Base-by-base conservation (phyloP, 2,797 vertebrate genomes). In the Chlorospingus semifuscus region DNA sequence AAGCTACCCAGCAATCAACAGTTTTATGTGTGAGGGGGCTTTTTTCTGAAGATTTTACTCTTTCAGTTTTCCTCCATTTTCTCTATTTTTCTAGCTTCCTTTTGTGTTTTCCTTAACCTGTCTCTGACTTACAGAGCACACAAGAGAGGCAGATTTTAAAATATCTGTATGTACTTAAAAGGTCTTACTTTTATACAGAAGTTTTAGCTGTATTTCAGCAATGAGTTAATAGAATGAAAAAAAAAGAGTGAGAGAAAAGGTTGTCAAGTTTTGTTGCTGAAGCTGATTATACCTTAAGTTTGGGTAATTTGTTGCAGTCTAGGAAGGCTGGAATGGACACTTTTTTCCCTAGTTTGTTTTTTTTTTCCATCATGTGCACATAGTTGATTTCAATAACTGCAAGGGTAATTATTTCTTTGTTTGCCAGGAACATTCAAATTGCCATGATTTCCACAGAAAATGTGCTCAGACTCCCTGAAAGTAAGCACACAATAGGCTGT, bases 341-440 rank as follows among this genome's bases (percentile, higher is more conserved):
- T 68, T 95, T 83, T 63, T 19, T 27, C 24, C 24, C n/a, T 20
- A 32, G 55, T 2, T 53, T 21, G 8, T 18, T 9, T 12, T 36
- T 92, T 83, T 74, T 65, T 74, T 44, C 15, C 5, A 14, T 68
- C 5, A 1, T 79, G 57, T 72, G 50, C 76, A 64, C 44, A 42
- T 70, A 3, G 4, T 69, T 95, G 84, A 87, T 88, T 95, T 56
- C 80, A 60, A 8, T 86, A 83, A 83, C 85, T 95, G 63, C 72
- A 61, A 65, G 53, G 22, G 50, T 92, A 95, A 96, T 97, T 96
- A 96, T 92, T 91, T 92, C 90, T 94, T 92, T 97, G 91, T 97
- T 96, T 94, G 92, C 61, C 37, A 76, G 90, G 91, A 92, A 88
- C 93, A 87, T 90, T 84, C 63, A 83, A 95, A 97, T 95, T 92